Base-by-base conservation (phyloP, 2,113 vertebrate species). In the Piaya cayana region DNA sequence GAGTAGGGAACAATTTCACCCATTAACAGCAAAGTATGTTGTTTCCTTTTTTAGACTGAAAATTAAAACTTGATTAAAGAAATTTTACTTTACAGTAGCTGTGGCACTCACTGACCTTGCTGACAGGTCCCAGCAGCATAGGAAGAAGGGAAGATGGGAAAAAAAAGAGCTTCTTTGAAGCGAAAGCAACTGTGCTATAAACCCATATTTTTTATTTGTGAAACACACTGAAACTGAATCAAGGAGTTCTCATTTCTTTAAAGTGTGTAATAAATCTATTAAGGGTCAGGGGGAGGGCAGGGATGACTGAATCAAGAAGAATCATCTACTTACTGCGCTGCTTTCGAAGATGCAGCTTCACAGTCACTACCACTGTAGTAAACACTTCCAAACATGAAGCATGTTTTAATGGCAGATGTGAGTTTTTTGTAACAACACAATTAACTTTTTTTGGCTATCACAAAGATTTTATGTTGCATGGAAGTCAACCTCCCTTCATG, bases 401-500 rank as follows among this genome's bases (percentile, higher is more conserved):
- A 88, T 15, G 32, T 85, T 88, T 91, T 74, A 83, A 93, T 53
- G 76, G 49, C 36, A 92, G 75, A 79, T 58, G n/a, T 58, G 15
- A 0, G 9, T 30, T 8, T 92, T 75, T 74, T 50, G 12, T 90
- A 92, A 59, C 26, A 42, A 81, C 22, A 79, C 42, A 78, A 53
- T 36, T 81, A 75, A 68, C 77, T 95, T 93, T 70, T 30, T 91
- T 5, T 37, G 60, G 86, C 60, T 94, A 49, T 23, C 2, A 30
- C 9, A 89, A 86, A 92, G 36, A 65, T 85, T 88, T 86, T 80
- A 71, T 59, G 78, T 62, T 82, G 64, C 20, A 20, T 84, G 52
- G 32, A 85, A 93, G 71, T 95, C 92, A 87, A 85, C 58, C 22
- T 91, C 56, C 36, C 96, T 95, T 91, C 52, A 30, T 76, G 76